Evolutionary conservation across 2,797 vertebrate genomes (phyloP).

Genomic region (Enteromius paludinosus): DNA sequence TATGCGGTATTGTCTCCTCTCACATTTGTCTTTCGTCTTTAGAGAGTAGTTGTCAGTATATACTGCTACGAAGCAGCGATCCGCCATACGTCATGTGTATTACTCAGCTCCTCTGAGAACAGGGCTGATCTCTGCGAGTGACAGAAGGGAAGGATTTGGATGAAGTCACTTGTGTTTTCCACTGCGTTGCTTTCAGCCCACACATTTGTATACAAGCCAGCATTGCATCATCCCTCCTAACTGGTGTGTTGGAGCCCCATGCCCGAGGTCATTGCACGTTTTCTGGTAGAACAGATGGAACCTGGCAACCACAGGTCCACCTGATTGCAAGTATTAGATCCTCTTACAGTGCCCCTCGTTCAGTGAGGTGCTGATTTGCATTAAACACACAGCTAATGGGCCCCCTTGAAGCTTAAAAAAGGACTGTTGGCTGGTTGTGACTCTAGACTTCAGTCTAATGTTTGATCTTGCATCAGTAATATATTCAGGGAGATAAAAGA

Average conservation of each 20-base stretch:
- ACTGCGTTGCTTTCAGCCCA: slow-evolving; percentile 16
- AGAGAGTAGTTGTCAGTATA: slow-evolving; percentile 32
- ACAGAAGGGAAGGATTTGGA: slow-evolving; percentile 38
- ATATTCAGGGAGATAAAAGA: background rate
- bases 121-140: slow-evolving; percentile 11
- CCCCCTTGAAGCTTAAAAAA: background rate
- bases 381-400: slow-evolving; percentile 25
- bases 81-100: slow-evolving; percentile 33
- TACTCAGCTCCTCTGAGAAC: slow-evolving; percentile 15
- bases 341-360: background rate
- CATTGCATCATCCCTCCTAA: slow-evolving; percentile 27
- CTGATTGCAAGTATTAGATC: slow-evolving; percentile 29
- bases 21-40: slow-evolving; percentile 19
- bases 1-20: background rate
- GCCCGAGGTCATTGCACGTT: background rate
- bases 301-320: slow-evolving; percentile 8
- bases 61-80: slow-evolving; percentile 8
- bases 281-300: slow-evolving; percentile 9
- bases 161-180: slow-evolving; percentile 43
- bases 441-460: slow-evolving; percentile 9
- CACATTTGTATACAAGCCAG: slow-evolving; percentile 32
- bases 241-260: background rate
- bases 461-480: background rate
- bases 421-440: slow-evolving; percentile 27
- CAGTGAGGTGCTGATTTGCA: background rate